phyloP scores from a whole-genome alignment of 1,140 invertebrate genomes.

The Ceratina australensis region DNA sequence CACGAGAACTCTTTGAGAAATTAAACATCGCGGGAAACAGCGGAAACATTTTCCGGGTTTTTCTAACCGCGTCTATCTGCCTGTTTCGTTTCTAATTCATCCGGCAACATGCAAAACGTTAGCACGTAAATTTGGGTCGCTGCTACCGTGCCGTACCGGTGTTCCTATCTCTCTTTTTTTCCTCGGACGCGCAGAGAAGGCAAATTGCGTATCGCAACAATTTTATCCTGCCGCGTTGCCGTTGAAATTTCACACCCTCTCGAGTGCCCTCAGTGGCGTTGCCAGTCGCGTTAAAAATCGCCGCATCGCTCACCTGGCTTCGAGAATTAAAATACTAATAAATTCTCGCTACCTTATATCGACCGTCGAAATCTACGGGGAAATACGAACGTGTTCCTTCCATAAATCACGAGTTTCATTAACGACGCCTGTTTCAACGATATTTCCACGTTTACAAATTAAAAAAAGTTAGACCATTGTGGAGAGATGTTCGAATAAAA shows the following conservation, averaged over 20 bases:
- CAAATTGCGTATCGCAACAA: background rate
- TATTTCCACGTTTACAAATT: too few relatives aligned
- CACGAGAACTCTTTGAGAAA: background rate
- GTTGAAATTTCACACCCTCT: slow-evolving; percentile 7
- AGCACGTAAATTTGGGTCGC: too few relatives aligned
- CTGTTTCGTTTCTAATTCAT: background rate
- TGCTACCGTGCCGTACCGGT: too few relatives aligned
- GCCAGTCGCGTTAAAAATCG: background rate
- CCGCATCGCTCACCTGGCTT: background rate
- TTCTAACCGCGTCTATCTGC: background rate
- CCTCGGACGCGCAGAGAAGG: background rate
- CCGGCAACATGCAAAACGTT: too few relatives aligned
- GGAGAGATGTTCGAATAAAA: too few relatives aligned
- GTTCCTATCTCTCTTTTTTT: background rate
- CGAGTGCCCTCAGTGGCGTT: background rate
- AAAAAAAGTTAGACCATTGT: too few relatives aligned
- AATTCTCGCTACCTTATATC: slow-evolving; percentile 21
- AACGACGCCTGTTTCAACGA: too few relatives aligned
- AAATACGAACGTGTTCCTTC: background rate
- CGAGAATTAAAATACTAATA: slow-evolving; percentile 33
- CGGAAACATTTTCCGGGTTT: background rate
- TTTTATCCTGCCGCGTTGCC: background rate
- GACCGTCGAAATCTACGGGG: background rate
- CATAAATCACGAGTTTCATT: slow-evolving; percentile 39
- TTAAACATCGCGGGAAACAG: background rate